These are phyloP conservation scores for Dermolepida albohirtum DNA, from an alignment of 2,888 invertebrate species.

Conservation along the genomic window DNA sequence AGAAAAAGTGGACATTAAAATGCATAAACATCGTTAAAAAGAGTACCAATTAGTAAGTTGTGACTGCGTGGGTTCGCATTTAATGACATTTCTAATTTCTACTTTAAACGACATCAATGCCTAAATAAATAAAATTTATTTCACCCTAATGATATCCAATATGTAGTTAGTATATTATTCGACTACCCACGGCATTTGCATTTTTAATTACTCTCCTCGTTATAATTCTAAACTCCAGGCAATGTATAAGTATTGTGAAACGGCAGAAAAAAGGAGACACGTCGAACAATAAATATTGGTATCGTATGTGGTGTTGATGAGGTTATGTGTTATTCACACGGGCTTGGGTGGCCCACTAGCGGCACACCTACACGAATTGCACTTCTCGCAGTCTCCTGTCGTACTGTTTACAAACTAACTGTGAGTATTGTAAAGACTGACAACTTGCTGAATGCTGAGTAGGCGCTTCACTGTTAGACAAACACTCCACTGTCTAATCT, in stretches of 20 bases:
- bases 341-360: slow-evolving; percentile 46
- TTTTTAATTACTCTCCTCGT: slow-evolving; percentile 44
- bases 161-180: slow-evolving; percentile 36
- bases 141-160: slow-evolving; percentile 39
- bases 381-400: slow-evolving; percentile 44
- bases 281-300: slow-evolving; percentile 42
- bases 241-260: slow-evolving; percentile 8
- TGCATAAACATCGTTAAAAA: slow-evolving; percentile 42
- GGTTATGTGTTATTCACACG: slow-evolving; percentile 45
- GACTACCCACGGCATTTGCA: slow-evolving; percentile 42
- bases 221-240: slow-evolving; percentile 40
- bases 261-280: slow-evolving; percentile 31
- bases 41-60: slow-evolving; percentile 44
- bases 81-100: slow-evolving; percentile 43
- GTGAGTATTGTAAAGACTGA: slow-evolving; percentile 46
- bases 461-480: slow-evolving; percentile 50
- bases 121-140: slow-evolving; percentile 40
- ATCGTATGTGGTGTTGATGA: slow-evolving; percentile 44
- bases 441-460: slow-evolving; percentile 50
- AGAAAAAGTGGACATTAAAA: slow-evolving; percentile 38
- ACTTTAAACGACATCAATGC: slow-evolving; percentile 36
- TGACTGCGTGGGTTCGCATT: slow-evolving; percentile 40
- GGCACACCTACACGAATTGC: slow-evolving; percentile 45
- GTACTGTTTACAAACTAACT: slow-evolving; percentile 49
- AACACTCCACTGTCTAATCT: slow-evolving; percentile 54